Conservation (phyloP, 2,888 invertebrate species). For the Unio delphinus region DNA sequence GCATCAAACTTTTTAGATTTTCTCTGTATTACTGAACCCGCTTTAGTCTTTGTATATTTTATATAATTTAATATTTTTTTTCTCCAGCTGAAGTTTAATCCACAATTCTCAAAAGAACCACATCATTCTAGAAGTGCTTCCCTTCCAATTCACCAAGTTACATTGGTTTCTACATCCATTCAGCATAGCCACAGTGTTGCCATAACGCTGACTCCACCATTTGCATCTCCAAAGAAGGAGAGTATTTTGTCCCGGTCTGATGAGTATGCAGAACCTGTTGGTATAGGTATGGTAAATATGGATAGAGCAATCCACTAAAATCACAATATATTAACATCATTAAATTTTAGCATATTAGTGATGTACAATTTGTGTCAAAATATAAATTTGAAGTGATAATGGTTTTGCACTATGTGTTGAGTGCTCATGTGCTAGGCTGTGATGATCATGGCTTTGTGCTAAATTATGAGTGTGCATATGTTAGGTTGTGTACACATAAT, state of each 20-base stretch:
- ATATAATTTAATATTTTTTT: slow-evolving; percentile 1
- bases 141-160: slow-evolving; percentile 32
- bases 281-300: slow-evolving; percentile 34
- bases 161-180: slow-evolving; percentile 4
- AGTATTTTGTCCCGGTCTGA: slow-evolving; percentile 43
- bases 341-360: not conserved
- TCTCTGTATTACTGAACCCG: too few relatives aligned
- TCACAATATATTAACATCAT: not conserved
- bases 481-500: too few relatives aligned
- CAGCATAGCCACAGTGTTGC: slow-evolving; percentile 28
- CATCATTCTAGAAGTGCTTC: slow-evolving; percentile 45
- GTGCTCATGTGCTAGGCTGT: too few relatives aligned
- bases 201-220: slow-evolving; percentile 49
- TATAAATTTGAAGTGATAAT: not conserved
- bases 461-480: too few relatives aligned
- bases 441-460: too few relatives aligned
- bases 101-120: slow-evolving; percentile 11
- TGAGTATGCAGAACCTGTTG: slow-evolving; percentile 49
- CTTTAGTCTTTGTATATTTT: not conserved
- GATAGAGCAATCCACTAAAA: not conserved
- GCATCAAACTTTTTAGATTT: too few relatives aligned
- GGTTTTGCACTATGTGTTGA: too few relatives aligned
- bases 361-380: not conserved
- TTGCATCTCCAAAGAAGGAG: slow-evolving; percentile 52
- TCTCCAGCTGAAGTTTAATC: slow-evolving; percentile 24